These are phyloP conservation scores for Alviniconcha strummeri DNA, from an alignment of 2,888 invertebrate species.

Conservation along the genomic window DNA sequence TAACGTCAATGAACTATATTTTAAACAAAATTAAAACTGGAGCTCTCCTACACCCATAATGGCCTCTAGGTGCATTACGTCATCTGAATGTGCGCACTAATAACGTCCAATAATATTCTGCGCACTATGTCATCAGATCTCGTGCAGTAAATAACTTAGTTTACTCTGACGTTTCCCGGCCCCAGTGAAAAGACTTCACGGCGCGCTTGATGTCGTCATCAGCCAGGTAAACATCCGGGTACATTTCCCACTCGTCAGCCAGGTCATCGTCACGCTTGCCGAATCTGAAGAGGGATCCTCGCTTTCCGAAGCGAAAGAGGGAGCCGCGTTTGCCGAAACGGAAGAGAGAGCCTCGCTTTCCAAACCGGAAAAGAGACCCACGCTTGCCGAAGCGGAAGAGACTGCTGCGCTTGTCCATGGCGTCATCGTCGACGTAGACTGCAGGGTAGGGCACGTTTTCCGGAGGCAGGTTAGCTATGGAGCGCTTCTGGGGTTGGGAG, in stretches of 20 bases:
- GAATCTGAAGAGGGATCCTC: slow-evolving; percentile 51
- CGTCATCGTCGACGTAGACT: not conserved
- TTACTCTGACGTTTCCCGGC: slow-evolving; percentile 35
- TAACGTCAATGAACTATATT: too few species aligned
- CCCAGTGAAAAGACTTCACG: slow-evolving; percentile 39
- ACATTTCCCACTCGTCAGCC: slow-evolving; percentile 32
- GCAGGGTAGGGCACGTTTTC: not conserved
- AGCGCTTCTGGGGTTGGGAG: slow-evolving; percentile 28
- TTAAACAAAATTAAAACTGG: too few species aligned
- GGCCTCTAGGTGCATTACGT: not conserved
- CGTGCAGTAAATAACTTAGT: not conserved
- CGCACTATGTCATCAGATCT: not conserved
- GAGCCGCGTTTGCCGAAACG: slow-evolving; percentile 55
- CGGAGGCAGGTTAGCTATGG: slow-evolving; percentile 1
- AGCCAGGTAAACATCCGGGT: slow-evolving; percentile 19
- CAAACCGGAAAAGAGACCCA: slow-evolving; percentile 54
- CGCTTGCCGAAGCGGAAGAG: slow-evolving; percentile 57
- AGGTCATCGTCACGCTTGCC: slow-evolving; percentile 41
- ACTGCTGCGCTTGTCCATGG: slow-evolving; percentile 47
- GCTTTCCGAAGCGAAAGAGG: slow-evolving; percentile 52
- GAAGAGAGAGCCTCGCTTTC: slow-evolving; percentile 53
- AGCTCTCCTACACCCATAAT: too few species aligned
- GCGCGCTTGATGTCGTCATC: slow-evolving; percentile 30
- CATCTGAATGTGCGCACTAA: not conserved
- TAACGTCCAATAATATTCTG: too few species aligned